Base-by-base conservation (phyloP, 1,140 invertebrate genomes). In the Ditylenchus dipsaci region DNA sequence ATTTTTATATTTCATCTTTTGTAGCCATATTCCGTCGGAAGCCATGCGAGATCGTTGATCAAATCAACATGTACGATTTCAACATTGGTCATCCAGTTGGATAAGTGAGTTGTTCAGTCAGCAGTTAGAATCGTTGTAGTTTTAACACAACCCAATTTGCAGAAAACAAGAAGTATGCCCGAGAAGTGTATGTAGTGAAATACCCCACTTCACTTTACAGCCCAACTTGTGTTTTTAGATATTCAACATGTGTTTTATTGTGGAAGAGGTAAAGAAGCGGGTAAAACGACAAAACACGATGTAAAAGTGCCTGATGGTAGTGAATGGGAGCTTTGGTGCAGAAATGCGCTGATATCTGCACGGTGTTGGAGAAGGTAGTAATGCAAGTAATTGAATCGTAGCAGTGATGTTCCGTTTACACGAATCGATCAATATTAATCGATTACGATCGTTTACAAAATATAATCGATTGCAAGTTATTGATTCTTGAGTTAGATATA, bases 241-340 rank as follows among this genome's bases (percentile, higher is more conserved):
- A 43, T 81, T 81, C 65, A 83, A 81, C 53, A 45, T 81, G 42
- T 82, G 81, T 53, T 81, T 81, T 58, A 64, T 82, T 33, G 73
- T 83, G 68, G 63, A 17, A 79, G 77, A 62, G 47, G 38, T 0
- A 62, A 29, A 15, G 23, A 67, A n/a, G 26, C 8, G 63, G 42
- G 29, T 27, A 61, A 19, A 19, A 61, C 30, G 1, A 23, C 26
- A 38, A 11, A 3, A 5, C 3, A 57, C 27, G 3, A 5, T 57
- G n/a, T 47, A 33, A 64, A 67, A 38, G 21, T 56, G 3, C 17
- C 43, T 5, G 65, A 59, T 19, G 79, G 82, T 26, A 66, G 63
- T 17, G 71, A 82, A 61, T 82, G 78, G 43, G 81, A 83, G 47
- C 81, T 11, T 47, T 82, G 29, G 79, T 83, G n/a, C 79, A 82